Base-by-base conservation (phyloP, 2,888 invertebrate species). In the Xanthostigma xanthostigma region DNA sequence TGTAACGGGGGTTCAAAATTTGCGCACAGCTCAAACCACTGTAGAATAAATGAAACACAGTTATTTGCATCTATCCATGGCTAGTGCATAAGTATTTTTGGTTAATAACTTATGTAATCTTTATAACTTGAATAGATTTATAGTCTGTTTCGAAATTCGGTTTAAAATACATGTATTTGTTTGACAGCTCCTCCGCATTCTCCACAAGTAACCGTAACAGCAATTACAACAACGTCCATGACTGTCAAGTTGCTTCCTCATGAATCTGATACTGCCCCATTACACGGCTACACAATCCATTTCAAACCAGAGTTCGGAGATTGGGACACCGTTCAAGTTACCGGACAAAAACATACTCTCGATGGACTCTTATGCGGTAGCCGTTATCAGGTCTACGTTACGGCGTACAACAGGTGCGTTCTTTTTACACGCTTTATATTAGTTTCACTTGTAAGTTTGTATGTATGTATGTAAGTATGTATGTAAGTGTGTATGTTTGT, bases 291-390 rank as follows among this genome's bases (percentile, higher is more conserved):
- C 69, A 88, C 88, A 34, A 76, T 95, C 53, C 88, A 89, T 63
- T 92, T 89, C 72, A 93, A 93, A 64, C 91, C 91, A 48, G 93
- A 94, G 67, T 93, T 92, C 61, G 92, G 92, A 13, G 90, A 91
- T 61, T 93, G 92, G 92, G 88, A 89, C 69, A 88, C 86, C 9
- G 80, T 84, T 50, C 87, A 89, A 70, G 73, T 77, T 51, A 60
- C 61, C 39, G 81, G 83, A 34, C 84, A 83, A 58, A 89, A 87
- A 46, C 85, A 87, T 65, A 87, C 88, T 14, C 74, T 94, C 55
- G 90, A 91, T 59, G 87, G 84, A 62, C 70, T 95, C 51, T 81
- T 87, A 69, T 95, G 95, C 64, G 95, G 95, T 54, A 90, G 93
- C 11, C 77, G 88, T 62, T 95, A 95, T 68, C 92, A 93, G 64